Base-by-base conservation (phyloP, 2,888 invertebrate species). In the Neoascia interrupta region DNA sequence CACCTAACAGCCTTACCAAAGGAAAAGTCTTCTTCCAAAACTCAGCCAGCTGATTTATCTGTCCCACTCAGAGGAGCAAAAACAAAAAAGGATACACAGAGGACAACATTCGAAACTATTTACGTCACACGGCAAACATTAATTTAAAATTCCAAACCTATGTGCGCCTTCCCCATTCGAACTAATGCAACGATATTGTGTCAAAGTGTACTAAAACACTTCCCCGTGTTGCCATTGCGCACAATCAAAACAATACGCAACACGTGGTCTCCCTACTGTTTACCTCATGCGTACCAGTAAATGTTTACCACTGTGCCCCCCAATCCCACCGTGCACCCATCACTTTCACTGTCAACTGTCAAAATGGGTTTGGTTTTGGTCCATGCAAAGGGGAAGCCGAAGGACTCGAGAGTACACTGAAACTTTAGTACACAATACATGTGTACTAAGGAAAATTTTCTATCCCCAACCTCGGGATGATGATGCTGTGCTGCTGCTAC, bases 191-290 rank as follows among this genome's bases (percentile, higher is more conserved):
- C 58, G 43, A 37, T 39, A 64, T 64, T 64, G 60, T 72, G 63
- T 58, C 68, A 60, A 60, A 75, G 56, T 18, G 64, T 72, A 68
- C 79, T 73, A 73, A 73, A 60, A 64, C 26, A 60, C 11, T 73
- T 61, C 73, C 36, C 79, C 73, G 43, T 19, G 23, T 18, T 54
- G 31, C 6, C 43, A 73, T 10, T 85, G 87, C 87, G 87, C 88
- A 87, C 80, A 86, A 85, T 85, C 86, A 85, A 84, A 85, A 85
- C 86, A 88, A 87, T 86, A 68, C 5, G 87, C 87, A 87, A 87
- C 87, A 87, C 87, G 87, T 87, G 87, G 87, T 87, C 88, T 85
- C 83, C 72, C 81, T 80, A 45, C 68, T 54, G 49, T 37, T 37
- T 49, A 61, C 61, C 73, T 51, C 73, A 79, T 79, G 73, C 73